These are phyloP conservation scores for Drosophila willistoni DNA, from an alignment of 1,140 invertebrate genomes.

Conservation along the genomic window DNA sequence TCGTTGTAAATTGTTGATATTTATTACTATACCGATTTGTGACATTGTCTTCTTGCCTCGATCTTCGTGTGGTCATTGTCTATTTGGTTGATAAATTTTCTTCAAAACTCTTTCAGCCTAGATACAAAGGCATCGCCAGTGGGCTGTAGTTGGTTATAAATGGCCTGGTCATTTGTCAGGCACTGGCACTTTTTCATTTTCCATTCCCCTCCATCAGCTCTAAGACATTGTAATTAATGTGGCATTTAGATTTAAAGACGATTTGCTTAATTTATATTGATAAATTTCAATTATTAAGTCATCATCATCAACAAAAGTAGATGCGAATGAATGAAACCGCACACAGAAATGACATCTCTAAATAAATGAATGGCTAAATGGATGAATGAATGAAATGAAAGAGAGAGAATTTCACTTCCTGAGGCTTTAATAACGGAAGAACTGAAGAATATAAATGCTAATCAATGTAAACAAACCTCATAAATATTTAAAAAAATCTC, in stretches of 20 bases:
- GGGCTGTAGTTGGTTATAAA: constrained; percentile 35
- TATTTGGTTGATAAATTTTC: constrained; percentile 48
- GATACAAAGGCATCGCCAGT: constrained; percentile 8
- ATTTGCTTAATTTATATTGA: constrained; percentile 72
- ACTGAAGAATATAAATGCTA: not conserved
- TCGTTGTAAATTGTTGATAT: constrained; percentile 79
- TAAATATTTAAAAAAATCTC: no score
- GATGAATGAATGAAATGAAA: constrained; percentile 52
- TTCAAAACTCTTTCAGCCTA: constrained; percentile 6
- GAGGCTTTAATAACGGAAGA: constrained; percentile 18
- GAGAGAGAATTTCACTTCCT: constrained; percentile 44
- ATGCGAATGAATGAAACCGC: constrained; percentile 15
- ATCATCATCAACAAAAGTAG: constrained; percentile 42
- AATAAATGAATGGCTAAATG: constrained; percentile 49
- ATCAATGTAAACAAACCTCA: no score
- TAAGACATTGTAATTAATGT: constrained; percentile 69
- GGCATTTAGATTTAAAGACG: constrained; percentile 63
- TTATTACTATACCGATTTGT: constrained; percentile 60
- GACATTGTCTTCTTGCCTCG: constrained; percentile 47
- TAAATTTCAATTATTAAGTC: constrained; percentile 77
- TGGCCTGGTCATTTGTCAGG: constrained; percentile 47
- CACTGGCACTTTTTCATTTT: constrained; percentile 32
- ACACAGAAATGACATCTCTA: constrained; percentile 8
- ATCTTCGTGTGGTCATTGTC: constrained; percentile 38
- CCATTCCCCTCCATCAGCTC: constrained; percentile 4